These are phyloP conservation scores for Wiebesia pumilae DNA, from an alignment of 1,140 invertebrate genomes.

Conservation along the genomic window DNA sequence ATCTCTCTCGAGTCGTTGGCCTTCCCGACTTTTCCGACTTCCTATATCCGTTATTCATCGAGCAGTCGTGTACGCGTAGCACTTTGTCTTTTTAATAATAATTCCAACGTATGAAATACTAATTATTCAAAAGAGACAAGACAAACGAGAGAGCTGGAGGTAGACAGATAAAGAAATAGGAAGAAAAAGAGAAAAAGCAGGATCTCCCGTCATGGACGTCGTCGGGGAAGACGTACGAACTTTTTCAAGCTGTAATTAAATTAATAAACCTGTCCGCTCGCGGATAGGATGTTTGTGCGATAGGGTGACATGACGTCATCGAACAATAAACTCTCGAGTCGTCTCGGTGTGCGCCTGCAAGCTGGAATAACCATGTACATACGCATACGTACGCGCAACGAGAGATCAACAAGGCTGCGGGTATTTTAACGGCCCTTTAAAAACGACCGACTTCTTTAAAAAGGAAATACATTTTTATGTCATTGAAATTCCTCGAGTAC, in stretches of 20 bases:
- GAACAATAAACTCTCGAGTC: constrained; percentile 4
- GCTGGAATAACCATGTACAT: background rate
- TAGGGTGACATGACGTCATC: constrained; percentile 63
- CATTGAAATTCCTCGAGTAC: no score
- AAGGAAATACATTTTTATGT: no score
- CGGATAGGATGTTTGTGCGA: constrained; percentile 57
- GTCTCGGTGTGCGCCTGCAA: background rate
- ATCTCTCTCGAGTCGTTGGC: constrained; percentile 9
- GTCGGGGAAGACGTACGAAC: background rate
- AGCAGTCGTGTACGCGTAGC: no score
- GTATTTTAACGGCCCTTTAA: background rate
- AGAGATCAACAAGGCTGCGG: background rate
- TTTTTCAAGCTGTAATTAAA: constrained; percentile 58
- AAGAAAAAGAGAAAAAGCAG: background rate
- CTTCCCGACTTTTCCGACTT: constrained; percentile 17
- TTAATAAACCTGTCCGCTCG: constrained; percentile 52
- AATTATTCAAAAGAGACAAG: background rate
- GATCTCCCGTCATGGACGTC: background rate
- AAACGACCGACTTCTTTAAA: background rate
- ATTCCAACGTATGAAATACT: no score
- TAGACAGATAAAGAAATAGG: background rate
- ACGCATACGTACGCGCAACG: background rate
- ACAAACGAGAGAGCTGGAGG: no score
- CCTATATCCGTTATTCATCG: background rate
- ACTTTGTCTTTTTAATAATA: background rate